phyloP scores from a whole-genome alignment of 2,888 invertebrate genomes.

The Heliconius cydno region DNA sequence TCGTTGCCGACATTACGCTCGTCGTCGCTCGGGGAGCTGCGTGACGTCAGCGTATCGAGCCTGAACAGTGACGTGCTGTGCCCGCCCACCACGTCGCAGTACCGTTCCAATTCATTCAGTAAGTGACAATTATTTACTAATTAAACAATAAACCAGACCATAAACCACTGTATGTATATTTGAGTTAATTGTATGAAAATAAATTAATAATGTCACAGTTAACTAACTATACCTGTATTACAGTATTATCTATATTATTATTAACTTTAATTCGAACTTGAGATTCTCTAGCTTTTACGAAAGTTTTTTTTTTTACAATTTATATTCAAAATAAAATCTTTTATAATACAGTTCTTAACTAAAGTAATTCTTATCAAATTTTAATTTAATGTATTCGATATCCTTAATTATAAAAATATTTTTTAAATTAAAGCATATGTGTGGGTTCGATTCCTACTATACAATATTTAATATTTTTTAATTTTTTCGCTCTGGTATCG shows the following conservation, averaged over 20 bases:
- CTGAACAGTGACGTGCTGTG: constrained; percentile 68
- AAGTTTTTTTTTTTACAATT: too few relatives aligned
- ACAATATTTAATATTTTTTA: too few relatives aligned
- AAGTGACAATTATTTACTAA: constrained; percentile 62
- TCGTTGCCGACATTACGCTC: constrained; percentile 77
- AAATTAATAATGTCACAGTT: not conserved
- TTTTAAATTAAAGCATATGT: too few relatives aligned
- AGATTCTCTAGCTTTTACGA: not conserved
- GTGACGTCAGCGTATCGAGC: constrained; percentile 75
- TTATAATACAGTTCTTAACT: too few relatives aligned
- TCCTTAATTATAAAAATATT: too few relatives aligned
- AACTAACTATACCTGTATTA: not conserved
- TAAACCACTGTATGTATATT: not conserved
- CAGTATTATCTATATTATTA: too few relatives aligned
- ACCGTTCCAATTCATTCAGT: constrained; percentile 88
- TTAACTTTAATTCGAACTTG: not conserved
- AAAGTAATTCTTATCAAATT: too few relatives aligned
- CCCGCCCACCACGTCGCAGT: constrained; percentile 73
- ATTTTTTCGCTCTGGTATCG: too few relatives aligned
- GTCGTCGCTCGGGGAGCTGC: constrained; percentile 76
- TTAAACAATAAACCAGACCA: not conserved
- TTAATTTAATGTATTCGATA: too few relatives aligned
- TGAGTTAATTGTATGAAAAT: not conserved
- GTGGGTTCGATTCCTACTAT: too few relatives aligned
- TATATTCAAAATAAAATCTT: too few relatives aligned